Evolutionary conservation across 2,888 invertebrate genomes (phyloP).

Genomic region (Laothoe populi): DNA sequence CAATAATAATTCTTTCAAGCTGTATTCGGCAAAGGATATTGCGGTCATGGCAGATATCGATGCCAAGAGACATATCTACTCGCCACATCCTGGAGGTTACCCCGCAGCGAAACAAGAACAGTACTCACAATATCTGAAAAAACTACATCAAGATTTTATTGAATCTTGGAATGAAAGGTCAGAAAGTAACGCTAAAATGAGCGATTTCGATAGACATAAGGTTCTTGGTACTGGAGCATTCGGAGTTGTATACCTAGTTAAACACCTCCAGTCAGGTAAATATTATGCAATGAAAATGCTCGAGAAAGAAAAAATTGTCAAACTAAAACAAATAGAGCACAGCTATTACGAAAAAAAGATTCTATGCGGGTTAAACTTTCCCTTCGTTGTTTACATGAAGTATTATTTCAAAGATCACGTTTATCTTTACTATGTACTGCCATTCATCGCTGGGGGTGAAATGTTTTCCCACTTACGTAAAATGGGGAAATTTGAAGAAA

Average conservation of each 20-base stretch:
- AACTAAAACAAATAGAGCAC: slow-evolving; percentile 94
- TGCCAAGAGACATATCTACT: slow-evolving; percentile 38
- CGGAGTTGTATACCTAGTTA: slow-evolving; percentile 91
- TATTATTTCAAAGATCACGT: slow-evolving; percentile 94
- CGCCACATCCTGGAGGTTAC: slow-evolving; percentile 56
- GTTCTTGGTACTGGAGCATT: slow-evolving; percentile 96
- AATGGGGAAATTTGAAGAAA: slow-evolving; percentile 88
- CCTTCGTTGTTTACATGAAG: slow-evolving; percentile 94
- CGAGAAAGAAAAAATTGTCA: slow-evolving; percentile 93
- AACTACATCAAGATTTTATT: slow-evolving; percentile 66
- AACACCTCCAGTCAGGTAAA: slow-evolving; percentile 83
- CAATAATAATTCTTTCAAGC: slow-evolving; percentile 27
- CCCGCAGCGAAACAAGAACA: slow-evolving; percentile 64
- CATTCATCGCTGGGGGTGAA: slow-evolving; percentile 93
- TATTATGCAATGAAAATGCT: slow-evolving; percentile 95
- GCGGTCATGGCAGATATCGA: slow-evolving; percentile 51
- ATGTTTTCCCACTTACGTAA: slow-evolving; percentile 91
- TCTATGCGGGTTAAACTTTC: slow-evolving; percentile 93
- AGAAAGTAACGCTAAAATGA: slow-evolving; percentile 52
- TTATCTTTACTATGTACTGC: slow-evolving; percentile 92
- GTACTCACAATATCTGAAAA: slow-evolving; percentile 62
- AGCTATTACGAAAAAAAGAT: slow-evolving; percentile 95
- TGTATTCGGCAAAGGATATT: slow-evolving; percentile 33
- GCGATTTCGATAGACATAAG: slow-evolving; percentile 89
- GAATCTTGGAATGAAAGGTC: slow-evolving; percentile 71